Evolutionary conservation across 2,797 vertebrate genomes (phyloP), one percentile per base, ranked within the genome.

Genomic region (Onychomys arenicola): DNA sequence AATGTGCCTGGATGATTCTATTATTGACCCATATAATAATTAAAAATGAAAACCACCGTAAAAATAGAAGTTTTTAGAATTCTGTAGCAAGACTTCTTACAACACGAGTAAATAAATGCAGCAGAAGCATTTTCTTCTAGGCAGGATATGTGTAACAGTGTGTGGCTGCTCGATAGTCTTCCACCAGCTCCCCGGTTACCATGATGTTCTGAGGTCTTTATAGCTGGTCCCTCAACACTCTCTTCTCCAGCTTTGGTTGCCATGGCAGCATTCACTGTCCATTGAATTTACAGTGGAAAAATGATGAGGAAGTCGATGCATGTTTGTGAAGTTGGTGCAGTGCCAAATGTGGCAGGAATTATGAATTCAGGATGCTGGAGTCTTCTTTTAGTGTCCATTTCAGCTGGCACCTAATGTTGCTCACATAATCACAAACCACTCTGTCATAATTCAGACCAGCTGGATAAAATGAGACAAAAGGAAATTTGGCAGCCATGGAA

Each of bases 311-410:
- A 59, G 46, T 67, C 27, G 63, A 82, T 57, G 96, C 97, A 85
- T 98, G 90, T 98, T 98, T 98, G 97, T 97, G 96, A 97, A 95
- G 92, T 98, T 98, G 98, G 97, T 98, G 93, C 88, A n/a, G 9
- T 97, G 98, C 98, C 98, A 98, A 98, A 98, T 95, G 92, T 81
- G 97, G 97, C 97, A 98, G 97, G 98, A 98, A 98, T 98, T 98
- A 97, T 80, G 97, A 98, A 98, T 98, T 97, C 98, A 98, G 97
- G 95, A 98, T 97, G 94, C 97, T 97, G 95, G 96, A 77, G 97
- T 98, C 97, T 98, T 98, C 98, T 96, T 98, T 98, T 98, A 98
- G 98, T 98, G 98, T 98, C 98, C 98, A 98, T 98, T 99, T 99
- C 98, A 98, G 97, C 98, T 98, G 98, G 98, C 95, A 95, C 97